Conservation (phyloP, 2,888 invertebrate genomes). For the Drosophila antonietae region DNA sequence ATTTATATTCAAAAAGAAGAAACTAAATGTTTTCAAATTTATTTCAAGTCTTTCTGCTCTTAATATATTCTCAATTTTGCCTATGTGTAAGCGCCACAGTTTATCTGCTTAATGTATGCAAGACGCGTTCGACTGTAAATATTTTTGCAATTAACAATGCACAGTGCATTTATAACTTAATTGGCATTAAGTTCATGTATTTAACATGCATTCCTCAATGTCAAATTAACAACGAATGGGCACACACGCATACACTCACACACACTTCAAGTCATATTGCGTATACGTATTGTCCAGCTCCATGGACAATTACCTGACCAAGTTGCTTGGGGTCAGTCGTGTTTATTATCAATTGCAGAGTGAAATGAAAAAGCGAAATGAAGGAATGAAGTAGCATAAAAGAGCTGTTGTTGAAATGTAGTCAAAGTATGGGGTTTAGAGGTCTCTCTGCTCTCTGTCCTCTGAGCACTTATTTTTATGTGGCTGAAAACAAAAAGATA, state of each 20-base stretch:
- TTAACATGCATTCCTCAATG: conserved; percentile 28
- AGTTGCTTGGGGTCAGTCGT: conserved; percentile 57
- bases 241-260: neutral
- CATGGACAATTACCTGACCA: conserved; percentile 49
- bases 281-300: conserved; percentile 5
- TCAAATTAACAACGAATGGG: conserved; percentile 27
- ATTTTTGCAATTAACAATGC: conserved; percentile 30
- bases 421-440: neutral
- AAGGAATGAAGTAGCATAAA: neutral
- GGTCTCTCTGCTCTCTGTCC: conserved; percentile 6
- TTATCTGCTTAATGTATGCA: conserved; percentile 24
- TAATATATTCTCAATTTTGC: neutral
- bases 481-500: conserved; percentile 49
- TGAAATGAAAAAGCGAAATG: no score
- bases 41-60: no score
- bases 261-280: neutral
- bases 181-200: conserved; percentile 49
- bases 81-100: conserved; percentile 5
- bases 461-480: conserved; percentile 62
- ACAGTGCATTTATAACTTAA: conserved; percentile 38
- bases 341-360: conserved; percentile 68
- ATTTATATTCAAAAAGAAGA: no score
- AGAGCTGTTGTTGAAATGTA: conserved; percentile 13
- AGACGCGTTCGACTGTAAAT: conserved; percentile 31
- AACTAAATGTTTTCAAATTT: no score